Conservation (phyloP, 2,797 vertebrate species). For the Malacoctenus gilli region DNA sequence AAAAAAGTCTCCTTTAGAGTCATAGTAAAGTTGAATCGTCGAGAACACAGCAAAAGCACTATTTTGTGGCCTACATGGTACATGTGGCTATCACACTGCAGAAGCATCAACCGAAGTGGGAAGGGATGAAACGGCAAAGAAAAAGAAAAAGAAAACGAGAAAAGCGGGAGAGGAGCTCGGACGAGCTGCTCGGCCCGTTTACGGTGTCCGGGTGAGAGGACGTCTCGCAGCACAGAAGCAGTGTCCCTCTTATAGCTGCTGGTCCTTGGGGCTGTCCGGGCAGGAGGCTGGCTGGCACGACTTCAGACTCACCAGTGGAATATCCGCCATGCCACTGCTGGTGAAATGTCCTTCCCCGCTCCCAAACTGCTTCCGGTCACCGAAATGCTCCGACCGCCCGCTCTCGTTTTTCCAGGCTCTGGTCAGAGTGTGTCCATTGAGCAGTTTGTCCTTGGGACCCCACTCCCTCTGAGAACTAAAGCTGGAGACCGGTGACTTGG, state of each 20-base stretch:
- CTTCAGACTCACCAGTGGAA: constrained; percentile 97
- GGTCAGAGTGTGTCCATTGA: constrained; percentile 97
- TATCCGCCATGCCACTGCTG: constrained; percentile 90
- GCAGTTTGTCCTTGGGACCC: constrained; percentile 95
- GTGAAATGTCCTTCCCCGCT: constrained; percentile 92
- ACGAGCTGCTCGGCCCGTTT: constrained; percentile 43
- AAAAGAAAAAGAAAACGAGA: constrained; percentile 34
- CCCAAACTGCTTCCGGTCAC: constrained; percentile 93
- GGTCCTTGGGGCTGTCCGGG: constrained; percentile 94
- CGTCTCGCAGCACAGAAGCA: constrained; percentile 56
- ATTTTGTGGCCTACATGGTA: constrained; percentile 89
- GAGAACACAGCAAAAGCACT: constrained; percentile 88
- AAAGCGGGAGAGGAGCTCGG: constrained; percentile 45
- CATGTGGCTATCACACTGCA: constrained; percentile 88
- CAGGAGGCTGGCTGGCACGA: constrained; percentile 92
- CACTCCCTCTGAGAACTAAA: constrained; percentile 96
- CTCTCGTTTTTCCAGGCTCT: constrained; percentile 95
- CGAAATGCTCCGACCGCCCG: constrained; percentile 92
- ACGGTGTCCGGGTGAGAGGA: constrained; percentile 42
- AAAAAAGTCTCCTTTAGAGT: constrained; percentile 72
- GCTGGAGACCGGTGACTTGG: constrained; percentile 93
- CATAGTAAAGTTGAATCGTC: constrained; percentile 81
- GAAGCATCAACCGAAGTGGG: constrained; percentile 86
- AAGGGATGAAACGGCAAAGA: constrained; percentile 44
- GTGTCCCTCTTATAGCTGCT: constrained; percentile 92